Evolutionary conservation across 1,140 invertebrate species (phyloP).

Genomic region (Delia radicum): DNA sequence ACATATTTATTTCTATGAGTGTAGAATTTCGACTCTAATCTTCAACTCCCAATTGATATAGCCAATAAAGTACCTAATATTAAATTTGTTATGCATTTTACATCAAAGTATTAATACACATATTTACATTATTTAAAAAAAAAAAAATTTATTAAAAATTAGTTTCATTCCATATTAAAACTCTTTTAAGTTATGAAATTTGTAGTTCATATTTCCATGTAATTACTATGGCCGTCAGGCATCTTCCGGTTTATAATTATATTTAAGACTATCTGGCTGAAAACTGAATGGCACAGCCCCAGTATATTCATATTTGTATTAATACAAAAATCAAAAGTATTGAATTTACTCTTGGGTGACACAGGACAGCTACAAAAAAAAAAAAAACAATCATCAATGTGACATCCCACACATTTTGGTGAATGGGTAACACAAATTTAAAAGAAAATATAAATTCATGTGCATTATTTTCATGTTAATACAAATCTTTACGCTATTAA

Average conservation of each 20-base stretch:
- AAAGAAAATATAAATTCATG: neutral
- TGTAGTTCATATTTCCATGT: neutral
- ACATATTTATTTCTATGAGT: too few relatives aligned
- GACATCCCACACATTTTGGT: neutral
- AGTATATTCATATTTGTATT: neutral
- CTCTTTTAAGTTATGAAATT: neutral
- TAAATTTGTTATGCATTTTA: too few relatives aligned
- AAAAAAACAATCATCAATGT: neutral
- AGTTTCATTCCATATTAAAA: too few relatives aligned
- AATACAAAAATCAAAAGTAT: neutral
- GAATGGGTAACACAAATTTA: neutral
- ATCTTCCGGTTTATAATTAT: slow-evolving; percentile 1
- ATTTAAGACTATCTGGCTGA: neutral
- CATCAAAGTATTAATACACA: neutral
- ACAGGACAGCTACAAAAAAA: neutral
- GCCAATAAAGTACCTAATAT: too few relatives aligned
- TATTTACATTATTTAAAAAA: neutral
- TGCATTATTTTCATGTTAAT: neutral
- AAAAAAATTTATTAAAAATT: too few relatives aligned
- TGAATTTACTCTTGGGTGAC: neutral
- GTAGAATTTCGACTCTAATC: too few relatives aligned
- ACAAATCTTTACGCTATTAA: neutral
- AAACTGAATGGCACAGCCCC: too few relatives aligned
- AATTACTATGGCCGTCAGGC: neutral
- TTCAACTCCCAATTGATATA: too few relatives aligned